A percentile compares a stretch with the other conserved stretches of the same genome.
Evolutionary conservation across 2,113 vertebrate species (phyloP).

Genomic region (Ceratotherium simum): DNA sequence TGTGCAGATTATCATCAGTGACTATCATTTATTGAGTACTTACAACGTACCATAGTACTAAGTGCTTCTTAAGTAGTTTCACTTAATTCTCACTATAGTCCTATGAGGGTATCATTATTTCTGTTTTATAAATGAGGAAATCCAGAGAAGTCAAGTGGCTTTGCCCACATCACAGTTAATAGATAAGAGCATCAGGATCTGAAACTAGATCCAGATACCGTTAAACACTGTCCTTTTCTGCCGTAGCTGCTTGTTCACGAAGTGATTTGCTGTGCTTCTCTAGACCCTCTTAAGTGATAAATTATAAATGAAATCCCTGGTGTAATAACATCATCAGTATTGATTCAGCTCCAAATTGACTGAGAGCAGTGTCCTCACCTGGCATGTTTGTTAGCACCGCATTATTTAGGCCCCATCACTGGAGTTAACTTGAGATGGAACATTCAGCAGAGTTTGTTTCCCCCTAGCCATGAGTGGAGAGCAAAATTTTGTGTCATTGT

Average conservation of each 20-base stretch:
- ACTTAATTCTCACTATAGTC: not conserved
- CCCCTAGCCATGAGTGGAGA: not conserved
- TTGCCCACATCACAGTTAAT: not conserved
- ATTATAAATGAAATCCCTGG: not conserved
- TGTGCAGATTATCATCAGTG: not conserved
- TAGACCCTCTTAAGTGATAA: not conserved
- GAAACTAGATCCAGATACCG: not conserved
- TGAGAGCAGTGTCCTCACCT: not conserved
- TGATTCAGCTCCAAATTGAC: not conserved
- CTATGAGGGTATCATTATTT: not conserved
- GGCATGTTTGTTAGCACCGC: not conserved
- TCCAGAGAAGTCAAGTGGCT: not conserved
- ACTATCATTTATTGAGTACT: not conserved
- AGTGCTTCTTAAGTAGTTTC: not conserved
- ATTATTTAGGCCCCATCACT: not conserved
- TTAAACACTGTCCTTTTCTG: not conserved
- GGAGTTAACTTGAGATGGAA: not conserved
- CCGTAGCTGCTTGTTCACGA: not conserved
- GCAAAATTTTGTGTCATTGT: slow-evolving; percentile 15
- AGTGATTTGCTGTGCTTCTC: not conserved
- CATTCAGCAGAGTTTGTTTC: not conserved
- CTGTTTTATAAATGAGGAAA: slow-evolving; percentile 31
- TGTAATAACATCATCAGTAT: not conserved
- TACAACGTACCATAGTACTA: not conserved
- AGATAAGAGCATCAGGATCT: not conserved